Evolutionary conservation across 2,113 vertebrate species (phyloP).

Genomic region (Grammomys dolichurus): DNA sequence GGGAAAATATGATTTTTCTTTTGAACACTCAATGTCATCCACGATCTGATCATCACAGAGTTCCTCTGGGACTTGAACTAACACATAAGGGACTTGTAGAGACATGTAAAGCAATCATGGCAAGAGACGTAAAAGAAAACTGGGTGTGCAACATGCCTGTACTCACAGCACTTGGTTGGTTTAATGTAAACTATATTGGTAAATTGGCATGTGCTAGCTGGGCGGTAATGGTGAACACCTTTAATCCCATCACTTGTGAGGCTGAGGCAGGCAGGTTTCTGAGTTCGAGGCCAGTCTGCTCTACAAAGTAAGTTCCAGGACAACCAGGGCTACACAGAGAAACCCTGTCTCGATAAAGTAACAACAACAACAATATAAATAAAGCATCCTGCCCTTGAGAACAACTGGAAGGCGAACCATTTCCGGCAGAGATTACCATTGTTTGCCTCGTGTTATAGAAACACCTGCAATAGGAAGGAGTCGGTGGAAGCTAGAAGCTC

Average conservation of each 20-base stretch:
- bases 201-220: no score
- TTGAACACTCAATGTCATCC: neutral
- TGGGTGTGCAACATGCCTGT: neutral
- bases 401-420: neutral
- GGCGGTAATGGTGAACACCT: neutral
- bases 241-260: neutral
- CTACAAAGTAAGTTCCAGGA: neutral
- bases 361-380: neutral
- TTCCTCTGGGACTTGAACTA: neutral
- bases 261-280: neutral
- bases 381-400: neutral
- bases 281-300: neutral
- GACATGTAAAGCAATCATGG: neutral
- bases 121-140: neutral
- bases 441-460: neutral
- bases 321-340: neutral
- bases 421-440: neutral
- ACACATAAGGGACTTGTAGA: neutral
- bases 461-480: neutral
- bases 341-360: neutral
- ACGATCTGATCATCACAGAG: neutral
- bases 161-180: neutral
- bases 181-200: neutral
- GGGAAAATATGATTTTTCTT: conserved; percentile 2
- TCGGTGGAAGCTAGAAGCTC: neutral